phyloP scores from a whole-genome alignment of 2,797 vertebrate genomes.

The Leptodactylus fallax region DNA sequence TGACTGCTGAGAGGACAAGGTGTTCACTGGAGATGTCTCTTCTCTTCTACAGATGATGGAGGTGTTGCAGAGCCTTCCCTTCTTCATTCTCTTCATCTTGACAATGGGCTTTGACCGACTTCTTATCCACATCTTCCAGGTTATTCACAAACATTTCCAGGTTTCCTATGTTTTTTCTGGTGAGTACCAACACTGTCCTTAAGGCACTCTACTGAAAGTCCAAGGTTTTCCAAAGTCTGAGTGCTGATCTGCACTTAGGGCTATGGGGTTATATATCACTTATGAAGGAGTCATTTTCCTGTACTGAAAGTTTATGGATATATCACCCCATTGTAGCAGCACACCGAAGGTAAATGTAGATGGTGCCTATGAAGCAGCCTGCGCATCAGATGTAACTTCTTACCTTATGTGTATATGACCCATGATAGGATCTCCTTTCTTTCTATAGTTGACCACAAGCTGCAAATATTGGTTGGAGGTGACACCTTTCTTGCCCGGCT shows the following conservation, averaged over 20 bases:
- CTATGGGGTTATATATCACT: background rate
- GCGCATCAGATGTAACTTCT: background rate
- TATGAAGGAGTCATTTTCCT: background rate
- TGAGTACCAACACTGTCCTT: slow-evolving; percentile 69
- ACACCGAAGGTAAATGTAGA: background rate
- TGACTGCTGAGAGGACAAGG: background rate
- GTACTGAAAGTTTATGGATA: background rate
- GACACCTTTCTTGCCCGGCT: slow-evolving; percentile 83
- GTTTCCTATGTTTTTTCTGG: slow-evolving; percentile 82
- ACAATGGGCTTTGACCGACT: slow-evolving; percentile 78
- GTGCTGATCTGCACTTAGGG: no score
- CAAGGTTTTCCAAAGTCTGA: no score
- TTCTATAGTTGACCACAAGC: slow-evolving; percentile 76
- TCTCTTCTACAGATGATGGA: slow-evolving; percentile 72
- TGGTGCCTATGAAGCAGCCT: background rate
- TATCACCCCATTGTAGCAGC: background rate
- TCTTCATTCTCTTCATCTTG: slow-evolving; percentile 74
- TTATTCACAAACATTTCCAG: slow-evolving; percentile 81
- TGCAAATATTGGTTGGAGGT: slow-evolving; percentile 82
- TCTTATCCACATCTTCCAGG: slow-evolving; percentile 78
- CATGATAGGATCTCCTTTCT: background rate
- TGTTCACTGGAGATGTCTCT: background rate
- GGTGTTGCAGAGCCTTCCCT: slow-evolving; percentile 75
- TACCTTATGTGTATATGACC: background rate
- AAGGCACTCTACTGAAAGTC: background rate